Conservation (phyloP, 2,888 invertebrate species). For the Pristionchus entomophagus region DNA sequence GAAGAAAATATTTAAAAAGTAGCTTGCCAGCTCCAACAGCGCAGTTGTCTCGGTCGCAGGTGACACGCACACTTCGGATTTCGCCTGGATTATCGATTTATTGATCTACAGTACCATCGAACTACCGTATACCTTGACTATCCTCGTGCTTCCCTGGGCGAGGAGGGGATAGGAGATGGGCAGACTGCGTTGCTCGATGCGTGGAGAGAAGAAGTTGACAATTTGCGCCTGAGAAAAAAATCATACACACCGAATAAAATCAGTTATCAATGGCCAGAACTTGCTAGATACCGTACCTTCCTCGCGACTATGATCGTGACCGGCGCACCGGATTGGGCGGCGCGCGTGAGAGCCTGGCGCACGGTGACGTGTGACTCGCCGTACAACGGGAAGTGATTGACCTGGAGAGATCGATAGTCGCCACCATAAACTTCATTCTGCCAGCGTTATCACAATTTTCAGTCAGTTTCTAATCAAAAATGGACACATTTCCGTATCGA, state of each 20-base stretch:
- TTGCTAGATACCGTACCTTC: constrained; percentile 49
- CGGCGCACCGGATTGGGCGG: constrained; percentile 67
- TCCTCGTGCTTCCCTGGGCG: constrained; percentile 65
- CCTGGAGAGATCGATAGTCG: constrained; percentile 80
- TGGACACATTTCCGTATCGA: not conserved
- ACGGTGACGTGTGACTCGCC: constrained; percentile 96
- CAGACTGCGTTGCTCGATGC: constrained; percentile 52
- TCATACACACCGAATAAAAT: constrained; percentile 30
- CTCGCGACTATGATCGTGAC: constrained; percentile 64
- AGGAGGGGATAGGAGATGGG: constrained; percentile 72
- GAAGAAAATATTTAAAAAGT: no score
- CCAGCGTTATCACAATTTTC: no score
- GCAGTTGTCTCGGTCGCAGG: constrained; percentile 47
- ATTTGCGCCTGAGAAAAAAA: constrained; percentile 32
- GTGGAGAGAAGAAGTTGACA: constrained; percentile 40
- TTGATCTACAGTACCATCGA: not conserved
- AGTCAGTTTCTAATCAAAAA: no score
- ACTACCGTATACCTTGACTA: constrained; percentile 63
- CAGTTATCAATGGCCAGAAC: not conserved
- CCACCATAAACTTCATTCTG: no score
- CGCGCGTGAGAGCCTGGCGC: constrained; percentile 87
- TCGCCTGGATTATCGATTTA: constrained; percentile 63
- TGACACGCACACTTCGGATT: constrained; percentile 69
- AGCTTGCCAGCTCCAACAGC: constrained; percentile 49
- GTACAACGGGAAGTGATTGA: constrained; percentile 89